Percentiles rank a stretch among this genome's conserved stretches.
These are phyloP conservation scores for Delichon dasypus DNA, from an alignment of 2,797 vertebrate genomes.

Conservation along the genomic window DNA sequence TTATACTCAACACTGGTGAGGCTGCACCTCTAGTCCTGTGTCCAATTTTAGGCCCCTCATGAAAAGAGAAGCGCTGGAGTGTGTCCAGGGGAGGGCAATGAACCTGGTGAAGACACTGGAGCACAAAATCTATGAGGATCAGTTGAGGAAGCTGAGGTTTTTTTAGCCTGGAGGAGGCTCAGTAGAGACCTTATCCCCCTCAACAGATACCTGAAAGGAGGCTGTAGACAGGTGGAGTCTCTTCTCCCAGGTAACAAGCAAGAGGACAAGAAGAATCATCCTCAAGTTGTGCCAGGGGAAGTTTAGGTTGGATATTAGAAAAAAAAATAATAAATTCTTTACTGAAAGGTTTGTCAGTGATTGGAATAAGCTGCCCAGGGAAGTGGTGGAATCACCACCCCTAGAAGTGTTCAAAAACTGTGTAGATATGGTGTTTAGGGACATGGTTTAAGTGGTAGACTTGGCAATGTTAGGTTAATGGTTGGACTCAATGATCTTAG, in stretches of 20 bases:
- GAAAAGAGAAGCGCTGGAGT: not conserved
- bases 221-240: not conserved
- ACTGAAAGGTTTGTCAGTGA: not conserved
- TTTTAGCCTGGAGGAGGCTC: not conserved
- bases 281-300: not conserved
- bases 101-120: not conserved
- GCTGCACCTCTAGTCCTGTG: not conserved
- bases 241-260: not conserved
- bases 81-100: not conserved
- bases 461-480: not conserved
- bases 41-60: not conserved
- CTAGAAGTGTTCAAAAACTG: not conserved
- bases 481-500: not conserved
- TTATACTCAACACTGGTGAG: not conserved
- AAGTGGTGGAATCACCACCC: not conserved
- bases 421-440: not conserved
- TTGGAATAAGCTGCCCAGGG: not conserved
- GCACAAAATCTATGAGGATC: not conserved
- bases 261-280: not conserved
- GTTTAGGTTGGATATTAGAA: not conserved
- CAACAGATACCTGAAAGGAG: not conserved
- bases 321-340: not conserved
- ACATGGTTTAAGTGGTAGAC: not conserved
- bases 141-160: not conserved
- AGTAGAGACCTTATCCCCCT: too few species aligned